phyloP scores from a whole-genome alignment of 2,888 invertebrate genomes.

The Caenorhabditis sp. region DNA sequence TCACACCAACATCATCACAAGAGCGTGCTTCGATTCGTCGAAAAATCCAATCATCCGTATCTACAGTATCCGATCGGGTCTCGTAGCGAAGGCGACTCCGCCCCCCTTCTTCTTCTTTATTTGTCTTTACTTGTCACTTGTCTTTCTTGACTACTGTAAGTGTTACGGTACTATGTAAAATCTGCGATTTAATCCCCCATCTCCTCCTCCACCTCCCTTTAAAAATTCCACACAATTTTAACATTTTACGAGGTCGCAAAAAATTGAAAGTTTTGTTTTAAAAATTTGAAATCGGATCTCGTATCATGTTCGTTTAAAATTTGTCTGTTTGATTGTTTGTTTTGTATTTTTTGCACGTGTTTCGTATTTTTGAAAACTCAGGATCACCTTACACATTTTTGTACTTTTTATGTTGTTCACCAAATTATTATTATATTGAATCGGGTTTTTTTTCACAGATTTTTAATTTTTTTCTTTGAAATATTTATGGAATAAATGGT shows the following conservation, averaged over 20 bases:
- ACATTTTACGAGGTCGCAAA: not conserved
- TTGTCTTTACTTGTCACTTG: not conserved
- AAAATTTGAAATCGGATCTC: not conserved
- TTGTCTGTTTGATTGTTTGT: not conserved
- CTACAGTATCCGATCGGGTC: slow-evolving; percentile 36
- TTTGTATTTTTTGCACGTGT: not conserved
- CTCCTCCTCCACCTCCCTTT: not conserved
- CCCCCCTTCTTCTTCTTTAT: not conserved
- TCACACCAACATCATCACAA: slow-evolving; percentile 25
- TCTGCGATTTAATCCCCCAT: not conserved
- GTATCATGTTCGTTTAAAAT: not conserved
- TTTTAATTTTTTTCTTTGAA: too few relatives aligned
- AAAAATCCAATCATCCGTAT: slow-evolving; percentile 34
- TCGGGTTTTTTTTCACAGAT: too few relatives aligned
- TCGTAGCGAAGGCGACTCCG: not conserved
- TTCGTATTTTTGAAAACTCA: not conserved
- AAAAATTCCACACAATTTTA: not conserved
- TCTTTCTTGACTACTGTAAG: not conserved
- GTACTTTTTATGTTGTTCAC: too few relatives aligned
- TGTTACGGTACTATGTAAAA: not conserved
- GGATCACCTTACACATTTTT: not conserved
- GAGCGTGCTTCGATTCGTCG: slow-evolving; percentile 28
- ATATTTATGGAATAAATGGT: too few relatives aligned
- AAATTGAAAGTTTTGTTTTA: not conserved
- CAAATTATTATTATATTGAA: too few relatives aligned